Percentiles rank a stretch among this genome's conserved stretches.
Evolutionary conservation across 2,113 vertebrate species (phyloP).

Genomic region (Planiliza haematocheilus): DNA sequence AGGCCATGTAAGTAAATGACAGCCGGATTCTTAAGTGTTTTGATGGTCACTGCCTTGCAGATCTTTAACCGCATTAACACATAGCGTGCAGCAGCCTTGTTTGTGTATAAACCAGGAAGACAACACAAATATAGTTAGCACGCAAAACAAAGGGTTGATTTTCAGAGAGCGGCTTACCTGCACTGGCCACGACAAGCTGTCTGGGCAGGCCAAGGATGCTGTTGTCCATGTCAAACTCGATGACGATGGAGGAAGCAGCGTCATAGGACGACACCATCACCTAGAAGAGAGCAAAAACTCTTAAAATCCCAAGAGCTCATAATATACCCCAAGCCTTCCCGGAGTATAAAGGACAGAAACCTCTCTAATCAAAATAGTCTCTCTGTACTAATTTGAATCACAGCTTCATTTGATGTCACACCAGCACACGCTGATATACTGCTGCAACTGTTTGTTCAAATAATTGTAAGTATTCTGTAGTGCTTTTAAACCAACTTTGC

Average conservation of each 20-base stretch:
- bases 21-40: not conserved
- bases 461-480: too few species aligned
- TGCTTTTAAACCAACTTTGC: not conserved
- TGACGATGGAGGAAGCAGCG: conserved; percentile 86
- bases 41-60: too few species aligned
- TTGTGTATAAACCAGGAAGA: not conserved
- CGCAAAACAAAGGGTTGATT: not conserved
- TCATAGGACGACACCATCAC: conserved; percentile 88
- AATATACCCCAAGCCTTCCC: too few species aligned
- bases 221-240: conserved; percentile 94
- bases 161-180: conserved; percentile 84
- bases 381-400: too few species aligned
- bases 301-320: not conserved
- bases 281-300: conserved; percentile 73
- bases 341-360: not conserved
- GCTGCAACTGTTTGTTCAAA: not conserved
- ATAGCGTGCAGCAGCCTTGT: too few species aligned
- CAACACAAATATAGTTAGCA: not conserved
- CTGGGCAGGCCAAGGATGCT: conserved; percentile 93
- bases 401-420: too few species aligned
- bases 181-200: conserved; percentile 94
- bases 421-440: too few species aligned
- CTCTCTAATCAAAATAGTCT: not conserved
- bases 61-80: too few species aligned
- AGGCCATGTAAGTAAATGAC: not conserved